Conservation (phyloP, 2,888 invertebrate genomes). For the Sinelater perroti region DNA sequence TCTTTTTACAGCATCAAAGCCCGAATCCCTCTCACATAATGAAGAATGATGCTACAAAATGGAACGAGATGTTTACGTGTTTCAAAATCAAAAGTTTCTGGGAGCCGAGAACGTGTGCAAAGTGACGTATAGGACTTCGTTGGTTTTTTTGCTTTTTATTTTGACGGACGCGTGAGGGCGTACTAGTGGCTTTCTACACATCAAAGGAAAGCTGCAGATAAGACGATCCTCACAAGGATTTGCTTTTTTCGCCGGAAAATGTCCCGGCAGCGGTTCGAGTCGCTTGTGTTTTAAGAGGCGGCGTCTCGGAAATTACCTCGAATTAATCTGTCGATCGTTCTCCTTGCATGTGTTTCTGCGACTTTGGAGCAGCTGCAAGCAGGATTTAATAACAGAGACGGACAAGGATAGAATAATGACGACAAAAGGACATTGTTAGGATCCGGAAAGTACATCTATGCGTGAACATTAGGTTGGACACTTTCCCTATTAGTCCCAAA, state of each 20-base stretch:
- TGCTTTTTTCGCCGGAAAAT: constrained; percentile 4
- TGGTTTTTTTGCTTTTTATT: constrained; percentile 25
- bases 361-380: background rate
- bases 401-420: constrained; percentile 8
- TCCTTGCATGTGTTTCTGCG: no score
- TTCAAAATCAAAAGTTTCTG: constrained; percentile 37
- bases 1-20: constrained; percentile 39
- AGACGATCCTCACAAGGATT: constrained; percentile 18
- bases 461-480: constrained; percentile 29
- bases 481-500: constrained; percentile 30
- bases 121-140: constrained; percentile 23
- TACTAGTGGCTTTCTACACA: constrained; percentile 24
- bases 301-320: background rate
- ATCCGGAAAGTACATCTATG: constrained; percentile 23
- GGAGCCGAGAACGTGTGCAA: constrained; percentile 25
- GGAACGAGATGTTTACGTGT: constrained; percentile 41
- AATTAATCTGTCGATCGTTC: background rate
- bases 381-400: constrained; percentile 11
- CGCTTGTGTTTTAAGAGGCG: background rate
- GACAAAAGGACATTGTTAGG: constrained; percentile 11
- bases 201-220: constrained; percentile 22
- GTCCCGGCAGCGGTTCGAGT: background rate
- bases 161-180: constrained; percentile 22
- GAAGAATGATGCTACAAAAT: constrained; percentile 44
- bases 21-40: constrained; percentile 38